Evolutionary conservation across 2,888 invertebrate genomes (phyloP).

Genomic region (Micoletzkya japonica): DNA sequence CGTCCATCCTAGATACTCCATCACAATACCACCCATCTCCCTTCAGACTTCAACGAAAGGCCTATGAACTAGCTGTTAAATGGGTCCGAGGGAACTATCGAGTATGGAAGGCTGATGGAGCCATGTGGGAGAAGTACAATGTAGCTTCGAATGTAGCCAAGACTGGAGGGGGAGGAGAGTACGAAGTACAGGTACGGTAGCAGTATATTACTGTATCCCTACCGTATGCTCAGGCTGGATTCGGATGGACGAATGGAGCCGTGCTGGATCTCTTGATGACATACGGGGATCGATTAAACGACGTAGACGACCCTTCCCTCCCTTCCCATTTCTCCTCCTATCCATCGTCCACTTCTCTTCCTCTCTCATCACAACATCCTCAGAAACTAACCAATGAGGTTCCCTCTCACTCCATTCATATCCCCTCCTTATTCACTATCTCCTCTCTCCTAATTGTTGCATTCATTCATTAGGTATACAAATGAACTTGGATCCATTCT

Average conservation of each 20-base stretch:
- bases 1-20: not conserved
- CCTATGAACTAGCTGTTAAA: slow-evolving; percentile 55
- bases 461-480: too few species aligned
- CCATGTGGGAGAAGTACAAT: slow-evolving; percentile 63
- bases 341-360: not conserved
- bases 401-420: too few species aligned
- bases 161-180: slow-evolving; percentile 56
- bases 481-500: too few species aligned
- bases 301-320: not conserved
- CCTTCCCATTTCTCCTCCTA: too few species aligned
- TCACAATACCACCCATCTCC: not conserved
- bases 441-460: not conserved
- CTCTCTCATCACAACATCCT: not conserved
- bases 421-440: too few species aligned
- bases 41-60: slow-evolving; percentile 57
- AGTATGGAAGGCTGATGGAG: slow-evolving; percentile 35
- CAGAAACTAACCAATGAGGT: too few species aligned
- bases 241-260: slow-evolving; percentile 63
- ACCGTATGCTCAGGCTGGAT: slow-evolving; percentile 56
- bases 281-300: slow-evolving; percentile 54
- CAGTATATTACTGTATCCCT: too few species aligned
- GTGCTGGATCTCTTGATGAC: slow-evolving; percentile 57
- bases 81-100: slow-evolving; percentile 58
- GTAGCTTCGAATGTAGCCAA: slow-evolving; percentile 45
- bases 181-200: slow-evolving; percentile 51